These are phyloP conservation scores for Erebia aethiops DNA, from an alignment of 2,888 invertebrate genomes.

Conservation along the genomic window DNA sequence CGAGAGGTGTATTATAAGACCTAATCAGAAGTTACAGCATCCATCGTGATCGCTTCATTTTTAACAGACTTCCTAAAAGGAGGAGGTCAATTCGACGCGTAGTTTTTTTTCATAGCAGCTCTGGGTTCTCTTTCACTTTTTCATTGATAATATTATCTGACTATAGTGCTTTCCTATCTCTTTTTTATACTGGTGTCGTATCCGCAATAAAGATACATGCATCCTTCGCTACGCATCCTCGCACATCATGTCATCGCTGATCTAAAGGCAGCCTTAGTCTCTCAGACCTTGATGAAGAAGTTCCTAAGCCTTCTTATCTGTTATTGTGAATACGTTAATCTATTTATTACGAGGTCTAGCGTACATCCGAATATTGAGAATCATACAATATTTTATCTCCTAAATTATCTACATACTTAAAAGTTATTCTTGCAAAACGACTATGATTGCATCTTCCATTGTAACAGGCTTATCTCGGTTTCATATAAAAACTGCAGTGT, in stretches of 20 bases:
- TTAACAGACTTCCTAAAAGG: too few species aligned
- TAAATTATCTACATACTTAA: background rate
- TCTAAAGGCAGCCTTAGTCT: background rate
- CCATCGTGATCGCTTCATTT: too few species aligned
- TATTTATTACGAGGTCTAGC: background rate
- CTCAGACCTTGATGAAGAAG: background rate
- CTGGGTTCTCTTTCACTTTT: too few species aligned
- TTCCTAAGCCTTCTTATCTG: background rate
- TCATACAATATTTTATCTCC: conserved; percentile 4
- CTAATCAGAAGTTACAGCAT: too few species aligned
- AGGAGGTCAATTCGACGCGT: too few species aligned
- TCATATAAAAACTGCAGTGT: background rate
- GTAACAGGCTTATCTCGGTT: background rate
- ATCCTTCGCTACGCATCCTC: background rate
- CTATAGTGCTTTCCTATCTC: too few species aligned
- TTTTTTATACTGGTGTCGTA: too few species aligned
- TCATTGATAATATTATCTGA: too few species aligned
- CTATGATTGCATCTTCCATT: conserved; percentile 3
- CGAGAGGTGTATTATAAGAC: too few species aligned
- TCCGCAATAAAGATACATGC: background rate
- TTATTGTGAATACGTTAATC: background rate
- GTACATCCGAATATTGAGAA: background rate
- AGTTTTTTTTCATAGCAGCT: too few species aligned
- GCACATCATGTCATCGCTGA: background rate
- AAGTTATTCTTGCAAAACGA: background rate